These are phyloP conservation scores for Hafferia zeledoni DNA, from an alignment of 2,797 vertebrate species.

Conservation along the genomic window DNA sequence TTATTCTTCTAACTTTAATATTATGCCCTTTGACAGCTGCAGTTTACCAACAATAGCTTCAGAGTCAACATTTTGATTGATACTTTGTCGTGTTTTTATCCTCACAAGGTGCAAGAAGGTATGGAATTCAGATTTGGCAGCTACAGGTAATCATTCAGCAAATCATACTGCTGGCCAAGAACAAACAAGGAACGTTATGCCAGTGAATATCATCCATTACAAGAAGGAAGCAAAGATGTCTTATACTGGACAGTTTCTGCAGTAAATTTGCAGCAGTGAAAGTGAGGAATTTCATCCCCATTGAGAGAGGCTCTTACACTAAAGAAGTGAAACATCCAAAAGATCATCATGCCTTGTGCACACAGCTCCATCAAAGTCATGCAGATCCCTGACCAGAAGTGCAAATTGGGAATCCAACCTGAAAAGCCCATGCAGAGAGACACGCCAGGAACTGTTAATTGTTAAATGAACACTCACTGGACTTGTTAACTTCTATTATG, in stretches of 20 bases:
- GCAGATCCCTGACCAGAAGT: neutral
- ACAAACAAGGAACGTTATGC: conserved; percentile 7
- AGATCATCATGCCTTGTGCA: neutral
- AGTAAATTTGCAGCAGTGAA: neutral
- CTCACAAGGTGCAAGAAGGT: neutral
- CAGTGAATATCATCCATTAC: neutral
- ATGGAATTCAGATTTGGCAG: conserved; percentile 33
- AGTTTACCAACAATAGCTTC: conserved; percentile 15
- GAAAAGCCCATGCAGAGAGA: neutral
- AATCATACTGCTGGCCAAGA: conserved; percentile 8
- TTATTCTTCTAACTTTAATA: neutral
- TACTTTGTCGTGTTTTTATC: conserved; percentile 8
- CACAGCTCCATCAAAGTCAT: neutral
- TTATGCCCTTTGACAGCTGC: neutral
- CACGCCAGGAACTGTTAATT: neutral
- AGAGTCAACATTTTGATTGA: neutral
- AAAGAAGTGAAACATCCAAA: neutral
- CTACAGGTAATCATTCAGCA: conserved; percentile 41
- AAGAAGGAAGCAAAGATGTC: neutral
- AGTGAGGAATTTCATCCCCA: neutral
- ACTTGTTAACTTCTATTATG: neutral
- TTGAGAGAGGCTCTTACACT: neutral
- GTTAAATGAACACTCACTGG: neutral
- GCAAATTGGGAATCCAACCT: neutral
- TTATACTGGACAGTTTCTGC: neutral